Evolutionary conservation across 2,888 invertebrate genomes (phyloP).

Genomic region (Trachelus stipa): DNA sequence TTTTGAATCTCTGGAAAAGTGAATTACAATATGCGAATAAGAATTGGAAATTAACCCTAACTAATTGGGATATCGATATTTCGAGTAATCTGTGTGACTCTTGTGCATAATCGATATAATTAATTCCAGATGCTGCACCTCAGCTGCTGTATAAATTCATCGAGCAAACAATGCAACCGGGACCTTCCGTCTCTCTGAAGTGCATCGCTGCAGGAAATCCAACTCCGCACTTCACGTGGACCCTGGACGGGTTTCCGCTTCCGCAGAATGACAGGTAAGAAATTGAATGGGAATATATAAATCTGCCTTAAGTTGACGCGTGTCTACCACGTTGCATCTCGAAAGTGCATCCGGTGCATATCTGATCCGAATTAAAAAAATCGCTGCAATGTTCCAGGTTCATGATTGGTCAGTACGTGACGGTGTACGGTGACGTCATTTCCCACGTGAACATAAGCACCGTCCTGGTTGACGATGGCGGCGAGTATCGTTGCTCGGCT

Average conservation of each 20-base stretch:
- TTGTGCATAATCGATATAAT: neutral
- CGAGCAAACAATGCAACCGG: constrained; percentile 91
- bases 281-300: neutral
- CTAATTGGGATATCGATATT: neutral
- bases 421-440: constrained; percentile 91
- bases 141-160: constrained; percentile 92
- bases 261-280: constrained; percentile 77
- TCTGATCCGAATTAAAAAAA: neutral
- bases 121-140: constrained; percentile 82
- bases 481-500: constrained; percentile 88
- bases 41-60: neutral
- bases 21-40: neutral
- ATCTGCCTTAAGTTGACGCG: neutral
- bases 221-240: constrained; percentile 92
- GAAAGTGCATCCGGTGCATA: neutral
- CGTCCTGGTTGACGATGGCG: constrained; percentile 90
- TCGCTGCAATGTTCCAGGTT: constrained; percentile 72
- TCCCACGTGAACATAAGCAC: constrained; percentile 92
- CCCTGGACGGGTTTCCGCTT: constrained; percentile 88
- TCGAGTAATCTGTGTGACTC: neutral
- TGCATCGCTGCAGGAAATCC: constrained; percentile 96
- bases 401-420: constrained; percentile 91
- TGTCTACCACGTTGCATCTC: neutral
- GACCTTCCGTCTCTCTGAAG: constrained; percentile 90
- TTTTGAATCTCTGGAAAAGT: neutral